Percentiles rank a stretch among this genome's conserved stretches.
phyloP scores from a whole-genome alignment of 2,888 invertebrate species.

The Odontomyia ornata region DNA sequence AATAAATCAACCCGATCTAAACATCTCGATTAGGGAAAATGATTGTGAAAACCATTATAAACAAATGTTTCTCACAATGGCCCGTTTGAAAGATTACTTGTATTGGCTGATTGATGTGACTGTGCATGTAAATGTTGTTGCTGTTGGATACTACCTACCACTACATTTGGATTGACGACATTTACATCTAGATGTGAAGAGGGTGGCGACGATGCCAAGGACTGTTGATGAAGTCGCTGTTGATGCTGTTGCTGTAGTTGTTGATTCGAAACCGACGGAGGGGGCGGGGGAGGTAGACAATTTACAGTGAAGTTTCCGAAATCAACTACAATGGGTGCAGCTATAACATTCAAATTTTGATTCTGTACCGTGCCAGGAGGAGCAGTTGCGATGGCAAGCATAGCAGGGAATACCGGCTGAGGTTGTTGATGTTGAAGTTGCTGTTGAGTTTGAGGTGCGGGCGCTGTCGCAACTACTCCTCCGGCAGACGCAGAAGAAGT shows the following conservation, averaged over 20 bases:
- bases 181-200: slow-evolving; percentile 50
- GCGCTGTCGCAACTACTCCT: slow-evolving; percentile 30
- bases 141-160: slow-evolving; percentile 51
- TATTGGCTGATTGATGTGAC: slow-evolving; percentile 50
- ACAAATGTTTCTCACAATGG: slow-evolving; percentile 34
- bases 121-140: slow-evolving; percentile 50
- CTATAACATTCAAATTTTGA: slow-evolving; percentile 57
- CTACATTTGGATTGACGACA: slow-evolving; percentile 30
- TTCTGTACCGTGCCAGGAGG: slow-evolving; percentile 53
- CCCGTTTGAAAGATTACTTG: slow-evolving; percentile 19
- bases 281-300: slow-evolving; percentile 53
- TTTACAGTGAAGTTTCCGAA: slow-evolving; percentile 57
- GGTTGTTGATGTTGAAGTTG: slow-evolving; percentile 51
- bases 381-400: slow-evolving; percentile 53
- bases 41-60: background rate
- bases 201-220: slow-evolving; percentile 21
- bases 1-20: no score
- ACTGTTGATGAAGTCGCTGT: slow-evolving; percentile 44
- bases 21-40: background rate
- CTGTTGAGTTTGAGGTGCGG: slow-evolving; percentile 35
- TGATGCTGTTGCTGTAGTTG: slow-evolving; percentile 36
- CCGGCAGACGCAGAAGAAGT: background rate
- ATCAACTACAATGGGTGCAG: slow-evolving; percentile 58
- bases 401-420: slow-evolving; percentile 52
- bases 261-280: slow-evolving; percentile 46